These are phyloP conservation scores for Apodemia arnacis DNA, from an alignment of 2,888 invertebrate species.

Conservation along the genomic window DNA sequence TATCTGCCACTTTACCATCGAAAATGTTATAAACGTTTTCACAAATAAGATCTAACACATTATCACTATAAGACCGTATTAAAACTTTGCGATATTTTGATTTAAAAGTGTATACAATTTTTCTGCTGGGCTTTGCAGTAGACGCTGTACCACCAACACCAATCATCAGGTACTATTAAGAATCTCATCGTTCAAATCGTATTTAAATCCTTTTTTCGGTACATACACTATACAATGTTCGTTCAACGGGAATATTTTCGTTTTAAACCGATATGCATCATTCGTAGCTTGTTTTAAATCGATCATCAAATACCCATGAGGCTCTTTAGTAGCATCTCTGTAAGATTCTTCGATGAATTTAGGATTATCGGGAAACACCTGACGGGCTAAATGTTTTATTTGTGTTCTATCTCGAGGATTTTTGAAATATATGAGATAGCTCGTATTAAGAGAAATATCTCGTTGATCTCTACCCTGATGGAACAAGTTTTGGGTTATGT, in stretches of 20 bases:
- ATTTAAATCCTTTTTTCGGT: slow-evolving; percentile 76
- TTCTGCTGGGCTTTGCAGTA: slow-evolving; percentile 15
- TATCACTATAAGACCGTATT: neutral
- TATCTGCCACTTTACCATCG: neutral
- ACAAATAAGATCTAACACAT: slow-evolving; percentile 6
- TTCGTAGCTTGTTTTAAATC: slow-evolving; percentile 2
- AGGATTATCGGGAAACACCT: slow-evolving; percentile 25
- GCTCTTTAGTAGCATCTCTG: slow-evolving; percentile 60
- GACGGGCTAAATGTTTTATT: slow-evolving; percentile 19
- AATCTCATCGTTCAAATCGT: slow-evolving; percentile 24
- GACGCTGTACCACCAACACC: neutral
- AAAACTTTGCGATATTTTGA: neutral
- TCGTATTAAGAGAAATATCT: slow-evolving; percentile 7
- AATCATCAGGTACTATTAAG: neutral
- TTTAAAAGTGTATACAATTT: neutral
- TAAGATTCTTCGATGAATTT: slow-evolving; percentile 34
- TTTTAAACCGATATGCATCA: neutral
- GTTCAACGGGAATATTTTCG: neutral
- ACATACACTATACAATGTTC: slow-evolving; percentile 78
- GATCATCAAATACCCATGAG: slow-evolving; percentile 52
- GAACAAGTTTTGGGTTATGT: slow-evolving; percentile 26
- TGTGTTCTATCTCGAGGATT: slow-evolving; percentile 22
- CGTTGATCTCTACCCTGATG: slow-evolving; percentile 16
- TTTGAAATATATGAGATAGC: slow-evolving; percentile 20
- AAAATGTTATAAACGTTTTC: neutral